Evolutionary conservation across 2,797 vertebrate species (phyloP), one percentile per base, ranked within the genome.

Genomic region (Pseudomugil tenellus): DNA sequence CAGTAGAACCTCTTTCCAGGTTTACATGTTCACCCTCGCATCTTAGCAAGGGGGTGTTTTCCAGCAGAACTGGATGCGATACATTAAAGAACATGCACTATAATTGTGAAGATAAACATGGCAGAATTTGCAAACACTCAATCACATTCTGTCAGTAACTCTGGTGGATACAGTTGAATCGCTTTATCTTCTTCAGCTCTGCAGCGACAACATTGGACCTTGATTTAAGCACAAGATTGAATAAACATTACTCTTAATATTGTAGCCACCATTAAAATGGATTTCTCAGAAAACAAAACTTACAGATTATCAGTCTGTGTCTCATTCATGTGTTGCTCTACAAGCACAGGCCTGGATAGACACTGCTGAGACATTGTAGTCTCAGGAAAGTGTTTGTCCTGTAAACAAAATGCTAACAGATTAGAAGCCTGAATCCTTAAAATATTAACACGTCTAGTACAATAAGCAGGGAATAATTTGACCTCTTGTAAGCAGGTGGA

Each of bases 141-240:
- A 28, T 14, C 25, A 52, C 2, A 26, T 21, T 19, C 12, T 29
- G 4, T 26, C 21, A 6, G 39, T 35, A 43, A 32, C 8, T 3
- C 56, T 39, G 19, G 90, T 93, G 89, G 93, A 94, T 94, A 95
- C 93, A 93, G 76, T 90, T 94, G 63, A 93, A 93, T 21, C 91
- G 77, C 77, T 89, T 86, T 63, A 94, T 94, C 79, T 94, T 94
- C 74, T 92, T 86, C 74, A 95, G 84, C 58, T 95, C 94, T 59
- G 84, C 85, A 63, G 90, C 74, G 63, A 92, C 90, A 28, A 91
- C 51, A 52, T 83, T 78, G 25, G 90, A 87, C 79, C 94, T 95
- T 51, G 51, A 71, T 23, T 26, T 21, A 29, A 70, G 74, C 3
- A 19, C 23, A 63, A 49, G 56, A 6, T 28, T 5, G 55, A 9